A percentile compares a stretch with the other conserved stretches of the same genome.
These are phyloP conservation scores for Pogonomyrmex californicus DNA, from an alignment of 1,140 invertebrate species.

Conservation along the genomic window DNA sequence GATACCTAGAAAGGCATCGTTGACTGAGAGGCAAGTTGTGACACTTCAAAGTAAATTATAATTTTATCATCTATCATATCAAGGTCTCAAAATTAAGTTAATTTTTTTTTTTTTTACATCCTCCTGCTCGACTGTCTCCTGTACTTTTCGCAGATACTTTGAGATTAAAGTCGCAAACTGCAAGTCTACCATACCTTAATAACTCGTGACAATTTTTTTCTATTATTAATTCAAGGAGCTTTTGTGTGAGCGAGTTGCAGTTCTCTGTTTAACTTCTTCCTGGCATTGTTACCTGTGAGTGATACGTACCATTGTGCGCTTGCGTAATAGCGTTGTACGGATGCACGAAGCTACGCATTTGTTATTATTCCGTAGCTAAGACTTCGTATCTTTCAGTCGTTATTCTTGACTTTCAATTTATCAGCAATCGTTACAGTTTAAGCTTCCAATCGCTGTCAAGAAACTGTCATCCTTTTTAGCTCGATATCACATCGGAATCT, in stretches of 20 bases:
- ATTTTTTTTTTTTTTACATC: not conserved
- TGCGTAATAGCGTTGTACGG: not conserved
- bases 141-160: not conserved
- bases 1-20: no score
- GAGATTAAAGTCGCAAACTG: not conserved
- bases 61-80: not conserved
- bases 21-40: not conserved
- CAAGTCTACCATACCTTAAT: not conserved
- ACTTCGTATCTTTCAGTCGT: conserved; percentile 21
- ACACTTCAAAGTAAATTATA: not conserved
- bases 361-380: not conserved
- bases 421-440: conserved; percentile 22
- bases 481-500: not conserved
- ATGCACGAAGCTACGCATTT: not conserved
- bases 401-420: not conserved
- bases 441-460: conserved; percentile 53
- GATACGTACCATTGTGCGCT: not conserved
- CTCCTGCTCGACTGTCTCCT: not conserved
- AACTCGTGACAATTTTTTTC: not conserved
- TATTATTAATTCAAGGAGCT: not conserved
- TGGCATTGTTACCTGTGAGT: not conserved
- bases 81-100: not conserved
- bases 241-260: not conserved
- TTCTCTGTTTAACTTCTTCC: not conserved
- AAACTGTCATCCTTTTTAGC: conserved; percentile 53